phyloP scores from a whole-genome alignment of 2,113 vertebrate species.

The Monopterus albus region DNA sequence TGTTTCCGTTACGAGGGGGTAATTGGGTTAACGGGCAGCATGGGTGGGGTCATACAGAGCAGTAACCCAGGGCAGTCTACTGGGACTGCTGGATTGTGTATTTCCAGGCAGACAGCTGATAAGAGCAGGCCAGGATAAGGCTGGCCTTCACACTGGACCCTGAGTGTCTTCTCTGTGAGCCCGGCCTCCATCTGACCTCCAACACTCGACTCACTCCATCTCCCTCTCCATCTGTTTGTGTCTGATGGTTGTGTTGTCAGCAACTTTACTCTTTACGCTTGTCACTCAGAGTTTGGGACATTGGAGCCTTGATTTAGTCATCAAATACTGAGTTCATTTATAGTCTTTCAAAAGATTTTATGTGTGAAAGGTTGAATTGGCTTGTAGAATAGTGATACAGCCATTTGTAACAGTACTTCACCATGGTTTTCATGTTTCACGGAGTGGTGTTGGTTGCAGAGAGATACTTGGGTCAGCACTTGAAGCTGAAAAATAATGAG shows the following conservation, averaged over 20 bases:
- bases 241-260: conserved; percentile 1
- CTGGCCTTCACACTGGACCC: conserved; percentile 27
- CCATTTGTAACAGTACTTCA: conserved; percentile 3
- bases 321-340: neutral
- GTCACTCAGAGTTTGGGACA: too few relatives aligned
- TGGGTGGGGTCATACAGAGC: conserved; percentile 57
- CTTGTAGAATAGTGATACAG: neutral
- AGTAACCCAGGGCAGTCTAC: conserved; percentile 38
- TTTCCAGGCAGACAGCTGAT: conserved; percentile 61
- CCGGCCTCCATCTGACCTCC: conserved; percentile 53
- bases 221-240: conserved; percentile 42
- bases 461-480: neutral
- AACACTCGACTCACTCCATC: conserved; percentile 7
- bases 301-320: neutral
- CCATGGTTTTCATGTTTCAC: neutral
- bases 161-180: conserved; percentile 5
- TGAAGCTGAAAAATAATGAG: too few relatives aligned
- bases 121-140: conserved; percentile 49
- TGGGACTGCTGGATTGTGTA: conserved; percentile 55
- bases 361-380: neutral
- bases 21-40: conserved; percentile 68
- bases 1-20: conserved; percentile 40
- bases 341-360: too few relatives aligned
- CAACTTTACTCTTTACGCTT: too few relatives aligned
- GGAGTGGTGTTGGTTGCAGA: neutral